Base-by-base conservation (phyloP, 1,140 invertebrate species). In the Camponotus floridanus region DNA sequence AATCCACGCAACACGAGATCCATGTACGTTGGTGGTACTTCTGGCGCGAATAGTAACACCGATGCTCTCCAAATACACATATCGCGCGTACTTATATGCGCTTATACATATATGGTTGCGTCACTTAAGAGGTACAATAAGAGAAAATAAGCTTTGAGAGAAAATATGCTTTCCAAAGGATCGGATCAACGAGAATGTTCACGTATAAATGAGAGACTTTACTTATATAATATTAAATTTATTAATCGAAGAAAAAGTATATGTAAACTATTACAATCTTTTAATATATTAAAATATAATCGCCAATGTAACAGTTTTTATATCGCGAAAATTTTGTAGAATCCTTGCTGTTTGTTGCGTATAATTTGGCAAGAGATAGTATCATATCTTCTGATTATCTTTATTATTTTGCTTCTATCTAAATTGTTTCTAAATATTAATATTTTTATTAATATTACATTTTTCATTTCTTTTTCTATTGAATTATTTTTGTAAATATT, bases 81-180 rank as follows among this genome's bases (percentile, higher is more conserved):
- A 70, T 70, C 64, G 78, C 26, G 33, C 48, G 18, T 57, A 70
- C 65, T 70, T 59, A 70, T 18, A 9, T 39, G 67, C 26, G 21
- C 73, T 74, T 51, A 71, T 36, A 61, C 48, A 78, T 87, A 81
- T 79, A 87, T 74, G 45, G 62, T 45, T 73, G 65, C 87, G 78
- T 80, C 67, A 79, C 68, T 90, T 89, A 87, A 64, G 57, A 67
- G 33, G 74, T 45, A 87, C 67, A 89, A 87, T 64, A 74, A 79
- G 51, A 76, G 39, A 71, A 62, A 65, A 26, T 48, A 51, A 55
- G 26, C 26, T 26, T 26, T 26, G 36, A 39, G 36, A 39, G 36
- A 39, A 55, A 55, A 31, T 51, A 3, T 33, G 62, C 87, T 84
- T 33, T 73, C 65, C 48, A 33, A 73, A 64, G 48, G 42, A 42